Evolutionary conservation across 30 jellyfish, hydroid and myxozoan species (phyloP).

Genomic region (Nemopilema nomurai): DNA sequence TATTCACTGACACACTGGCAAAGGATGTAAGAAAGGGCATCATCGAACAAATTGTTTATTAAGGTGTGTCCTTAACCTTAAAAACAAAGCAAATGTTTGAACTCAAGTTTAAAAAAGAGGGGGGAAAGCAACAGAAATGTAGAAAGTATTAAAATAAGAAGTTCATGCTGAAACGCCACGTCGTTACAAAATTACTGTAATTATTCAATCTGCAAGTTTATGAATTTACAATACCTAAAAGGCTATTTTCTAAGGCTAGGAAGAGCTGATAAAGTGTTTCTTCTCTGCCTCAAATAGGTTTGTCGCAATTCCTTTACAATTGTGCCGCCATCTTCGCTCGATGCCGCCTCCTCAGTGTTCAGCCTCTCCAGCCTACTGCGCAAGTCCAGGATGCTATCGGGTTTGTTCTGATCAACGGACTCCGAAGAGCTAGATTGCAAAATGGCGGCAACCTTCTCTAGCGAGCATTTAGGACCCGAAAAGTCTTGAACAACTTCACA

Average conservation of each 20-base stretch:
- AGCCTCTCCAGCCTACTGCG: slow-evolving; percentile 19
- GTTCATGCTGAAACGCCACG: background rate
- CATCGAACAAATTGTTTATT: no score
- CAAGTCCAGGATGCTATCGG: slow-evolving; percentile 3
- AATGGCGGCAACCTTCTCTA: background rate
- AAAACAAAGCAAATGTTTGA: background rate
- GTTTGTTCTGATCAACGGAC: slow-evolving; percentile 1
- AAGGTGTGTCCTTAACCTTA: no score
- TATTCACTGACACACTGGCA: no score
- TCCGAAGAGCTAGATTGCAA: slow-evolving; percentile 3
- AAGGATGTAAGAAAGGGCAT: no score
- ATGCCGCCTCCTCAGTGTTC: background rate
- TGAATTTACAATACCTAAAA: background rate
- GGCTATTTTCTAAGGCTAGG: slow-evolving; percentile 17
- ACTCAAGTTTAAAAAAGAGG: background rate
- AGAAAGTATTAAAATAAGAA: no score
- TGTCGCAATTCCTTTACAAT: slow-evolving; percentile 39
- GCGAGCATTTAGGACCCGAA: background rate
- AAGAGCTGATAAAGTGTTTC: slow-evolving; percentile 33
- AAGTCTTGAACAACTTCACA: background rate
- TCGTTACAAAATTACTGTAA: background rate
- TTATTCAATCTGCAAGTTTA: background rate
- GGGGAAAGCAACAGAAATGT: background rate
- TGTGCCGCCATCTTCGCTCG: background rate
- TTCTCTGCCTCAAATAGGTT: slow-evolving; percentile 18